Evolutionary conservation across 2,797 vertebrate species (phyloP), one percentile per base, ranked within the genome.

Genomic region (Falco novaeseelandiae): DNA sequence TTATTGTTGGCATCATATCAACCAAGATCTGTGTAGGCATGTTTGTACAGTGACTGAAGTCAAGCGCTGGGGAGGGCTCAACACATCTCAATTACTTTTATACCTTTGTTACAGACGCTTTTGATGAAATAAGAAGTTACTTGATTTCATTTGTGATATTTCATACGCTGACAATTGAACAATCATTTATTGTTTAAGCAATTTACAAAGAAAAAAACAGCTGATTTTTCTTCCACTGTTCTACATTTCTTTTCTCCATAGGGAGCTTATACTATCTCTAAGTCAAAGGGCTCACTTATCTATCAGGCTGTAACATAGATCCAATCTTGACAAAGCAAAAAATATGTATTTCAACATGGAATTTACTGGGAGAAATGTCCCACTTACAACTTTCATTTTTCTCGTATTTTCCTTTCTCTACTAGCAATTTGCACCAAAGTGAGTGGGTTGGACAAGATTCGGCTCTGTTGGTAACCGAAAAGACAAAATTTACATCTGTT

Each of bases 341-440:
- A 61, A 23, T 21, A 54, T 1, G 4, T 3, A 58, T 83, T 89
- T 80, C 11, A 46, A 79, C 54, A 2, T 7, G 46, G 23, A 69
- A 66, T 30, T 73, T 70, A 62, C 20, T 62, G 9, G 13, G 13
- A 52, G 8, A 93, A 76, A 58, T 3, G 1, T 62, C 12, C 6
- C 8, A 54, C 4, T 48, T 54, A 36, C 11, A 61, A 63, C 3
- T 0, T 6, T 13, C 0, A 2, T 46, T 81, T 93, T 76, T 66
- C 9, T 69, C 9, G 7, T 54, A 8, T 73, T 83, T 90, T 77
- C 29, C 6, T 12, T 55, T 4, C 6, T 73, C 3, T 18, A 66
- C 52, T 79, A 57, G 12, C 6, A 63, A 4, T 36, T 38, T 73
- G 8, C 8, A 73, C 1, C 8, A 79, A 74, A 67, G 10, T 14